Evolutionary conservation across 2,797 vertebrate genomes (phyloP).

Genomic region (Onychomys arenicola): DNA sequence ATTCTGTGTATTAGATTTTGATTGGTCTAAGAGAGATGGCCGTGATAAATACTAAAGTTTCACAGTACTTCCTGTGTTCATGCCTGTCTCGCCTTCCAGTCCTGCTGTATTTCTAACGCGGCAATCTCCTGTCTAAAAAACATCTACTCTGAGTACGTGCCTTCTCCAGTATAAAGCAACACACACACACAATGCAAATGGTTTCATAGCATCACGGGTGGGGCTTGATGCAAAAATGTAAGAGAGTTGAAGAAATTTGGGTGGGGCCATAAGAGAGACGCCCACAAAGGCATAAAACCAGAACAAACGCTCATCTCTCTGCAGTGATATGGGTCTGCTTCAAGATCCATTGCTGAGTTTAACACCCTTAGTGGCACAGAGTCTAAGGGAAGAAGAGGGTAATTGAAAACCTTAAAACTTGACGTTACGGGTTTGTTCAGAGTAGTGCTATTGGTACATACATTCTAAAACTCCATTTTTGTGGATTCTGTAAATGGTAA

Average conservation of each 20-base stretch:
- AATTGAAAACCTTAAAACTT: not conserved
- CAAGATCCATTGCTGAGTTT: not conserved
- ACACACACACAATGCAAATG: not conserved
- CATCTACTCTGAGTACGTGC: not conserved
- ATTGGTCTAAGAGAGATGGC: not conserved
- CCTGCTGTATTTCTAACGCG: not conserved
- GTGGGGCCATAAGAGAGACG: not conserved
- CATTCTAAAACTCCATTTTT: conserved; percentile 30
- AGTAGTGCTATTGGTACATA: not conserved
- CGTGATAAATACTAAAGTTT: not conserved
- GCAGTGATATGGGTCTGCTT: not conserved
- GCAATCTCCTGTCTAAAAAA: not conserved
- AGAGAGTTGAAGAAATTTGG: not conserved
- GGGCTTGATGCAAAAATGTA: not conserved
- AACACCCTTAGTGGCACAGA: not conserved
- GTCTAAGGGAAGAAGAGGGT: not conserved
- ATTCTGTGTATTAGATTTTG: not conserved
- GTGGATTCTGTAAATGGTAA: not conserved
- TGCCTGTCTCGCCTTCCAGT: not conserved
- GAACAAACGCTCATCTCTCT: not conserved
- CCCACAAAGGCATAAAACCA: not conserved
- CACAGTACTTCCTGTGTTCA: not conserved
- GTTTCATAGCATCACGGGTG: not conserved
- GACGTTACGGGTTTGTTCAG: not conserved
- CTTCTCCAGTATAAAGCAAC: not conserved